Evolutionary conservation across 2,888 invertebrate species (phyloP).

Genomic region (Ectemnius continuus): DNA sequence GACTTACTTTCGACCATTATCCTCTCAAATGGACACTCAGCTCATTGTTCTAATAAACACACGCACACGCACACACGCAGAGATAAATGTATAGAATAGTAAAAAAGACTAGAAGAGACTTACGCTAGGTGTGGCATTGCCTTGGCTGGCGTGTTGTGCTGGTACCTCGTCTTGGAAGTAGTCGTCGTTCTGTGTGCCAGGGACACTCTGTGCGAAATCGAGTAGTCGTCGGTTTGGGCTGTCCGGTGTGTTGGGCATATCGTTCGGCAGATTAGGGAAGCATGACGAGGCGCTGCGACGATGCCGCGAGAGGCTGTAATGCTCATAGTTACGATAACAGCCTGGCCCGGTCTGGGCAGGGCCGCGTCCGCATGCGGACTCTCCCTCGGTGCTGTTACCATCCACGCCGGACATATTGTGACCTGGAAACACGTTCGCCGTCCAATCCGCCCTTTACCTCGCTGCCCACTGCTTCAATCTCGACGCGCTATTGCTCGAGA

Average conservation of each 20-base stretch:
- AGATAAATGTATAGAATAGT: neutral
- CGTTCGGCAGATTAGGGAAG: slow-evolving; percentile 74
- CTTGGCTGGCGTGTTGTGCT: slow-evolving; percentile 72
- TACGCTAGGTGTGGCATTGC: slow-evolving; percentile 75
- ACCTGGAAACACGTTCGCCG: slow-evolving; percentile 80
- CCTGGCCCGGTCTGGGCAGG: slow-evolving; percentile 86
- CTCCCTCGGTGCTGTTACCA: slow-evolving; percentile 89
- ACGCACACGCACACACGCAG: slow-evolving; percentile 10
- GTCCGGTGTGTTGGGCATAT: slow-evolving; percentile 74
- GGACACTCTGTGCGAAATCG: slow-evolving; percentile 75
- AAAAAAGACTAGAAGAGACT: slow-evolving; percentile 57
- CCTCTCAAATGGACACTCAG: too few species aligned
- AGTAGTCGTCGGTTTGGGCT: slow-evolving; percentile 75
- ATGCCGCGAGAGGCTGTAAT: slow-evolving; percentile 79
- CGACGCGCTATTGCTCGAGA: slow-evolving; percentile 39
- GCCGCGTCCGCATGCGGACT: slow-evolving; percentile 81
- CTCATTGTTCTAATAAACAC: neutral
- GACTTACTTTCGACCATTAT: too few species aligned
- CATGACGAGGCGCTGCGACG: slow-evolving; percentile 80
- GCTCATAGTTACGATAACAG: slow-evolving; percentile 89
- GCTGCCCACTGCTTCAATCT: slow-evolving; percentile 27
- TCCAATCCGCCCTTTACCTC: slow-evolving; percentile 33
- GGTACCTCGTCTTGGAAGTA: slow-evolving; percentile 74
- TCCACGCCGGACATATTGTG: slow-evolving; percentile 95
- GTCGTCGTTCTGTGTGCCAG: slow-evolving; percentile 73